These are phyloP conservation scores for Iphiclides podalirius DNA, from an alignment of 2,888 invertebrate species.

Conservation along the genomic window DNA sequence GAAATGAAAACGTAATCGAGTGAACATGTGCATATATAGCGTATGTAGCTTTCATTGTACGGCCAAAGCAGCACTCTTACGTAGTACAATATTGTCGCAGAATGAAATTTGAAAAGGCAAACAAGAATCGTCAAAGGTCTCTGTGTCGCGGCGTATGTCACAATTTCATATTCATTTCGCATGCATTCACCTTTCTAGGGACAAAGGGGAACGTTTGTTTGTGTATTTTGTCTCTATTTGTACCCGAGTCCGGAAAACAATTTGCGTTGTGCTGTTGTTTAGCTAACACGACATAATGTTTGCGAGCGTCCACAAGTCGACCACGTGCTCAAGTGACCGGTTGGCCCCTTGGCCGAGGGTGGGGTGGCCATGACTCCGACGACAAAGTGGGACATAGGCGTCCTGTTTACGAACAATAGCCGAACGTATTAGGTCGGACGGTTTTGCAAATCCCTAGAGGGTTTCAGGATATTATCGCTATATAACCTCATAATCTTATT, in stretches of 20 bases:
- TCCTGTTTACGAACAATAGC: too few relatives aligned
- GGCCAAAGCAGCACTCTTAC: too few relatives aligned
- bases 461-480: too few relatives aligned
- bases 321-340: not conserved
- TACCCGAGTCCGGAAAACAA: not conserved
- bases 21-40: too few relatives aligned
- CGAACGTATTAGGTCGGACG: too few relatives aligned
- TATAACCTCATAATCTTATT: too few relatives aligned
- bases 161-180: conserved; percentile 14
- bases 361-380: too few relatives aligned
- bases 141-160: not conserved
- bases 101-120: conserved; percentile 10
- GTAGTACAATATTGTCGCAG: not conserved
- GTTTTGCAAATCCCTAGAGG: too few relatives aligned
- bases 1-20: too few relatives aligned
- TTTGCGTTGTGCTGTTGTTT: not conserved
- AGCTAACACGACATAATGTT: not conserved
- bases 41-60: too few relatives aligned
- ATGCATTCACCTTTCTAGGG: conserved; percentile 5
- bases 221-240: not conserved
- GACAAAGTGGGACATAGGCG: too few relatives aligned
- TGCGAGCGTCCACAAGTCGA: not conserved
- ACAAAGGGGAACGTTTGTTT: conserved; percentile 9
- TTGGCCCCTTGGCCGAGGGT: too few relatives aligned
- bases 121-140: conserved; percentile 17